Conservation (phyloP, 2,888 invertebrate species). For the Alitta virens region DNA sequence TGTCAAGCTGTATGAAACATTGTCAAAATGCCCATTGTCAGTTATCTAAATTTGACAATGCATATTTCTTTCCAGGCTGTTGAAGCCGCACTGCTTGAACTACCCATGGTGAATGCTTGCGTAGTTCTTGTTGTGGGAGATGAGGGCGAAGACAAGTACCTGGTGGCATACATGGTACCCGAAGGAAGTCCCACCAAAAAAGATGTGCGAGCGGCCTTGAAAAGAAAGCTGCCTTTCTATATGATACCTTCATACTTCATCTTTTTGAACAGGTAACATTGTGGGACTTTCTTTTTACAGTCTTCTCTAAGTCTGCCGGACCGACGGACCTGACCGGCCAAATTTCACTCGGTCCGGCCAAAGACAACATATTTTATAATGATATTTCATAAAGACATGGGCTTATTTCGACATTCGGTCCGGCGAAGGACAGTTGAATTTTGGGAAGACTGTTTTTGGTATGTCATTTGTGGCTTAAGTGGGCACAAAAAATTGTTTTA, state of each 20-base stretch:
- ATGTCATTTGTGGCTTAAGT: too few relatives aligned
- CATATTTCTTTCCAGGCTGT: constrained; percentile 45
- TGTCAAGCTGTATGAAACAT: background rate
- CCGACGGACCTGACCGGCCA: too few relatives aligned
- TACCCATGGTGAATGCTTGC: constrained; percentile 50
- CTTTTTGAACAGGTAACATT: constrained; percentile 44
- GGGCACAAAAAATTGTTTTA: too few relatives aligned
- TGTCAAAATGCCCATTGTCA: too few relatives aligned
- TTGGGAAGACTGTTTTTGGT: too few relatives aligned
- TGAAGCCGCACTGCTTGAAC: constrained; percentile 53
- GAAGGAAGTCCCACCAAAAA: constrained; percentile 46
- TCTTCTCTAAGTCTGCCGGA: too few relatives aligned
- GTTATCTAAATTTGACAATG: background rate
- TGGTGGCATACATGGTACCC: constrained; percentile 56
- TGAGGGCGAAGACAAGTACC: constrained; percentile 57
- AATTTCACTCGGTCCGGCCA: too few relatives aligned
- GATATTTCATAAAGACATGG: too few relatives aligned
- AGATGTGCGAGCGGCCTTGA: constrained; percentile 51
- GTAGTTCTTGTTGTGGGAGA: constrained; percentile 54
- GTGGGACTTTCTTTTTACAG: background rate
- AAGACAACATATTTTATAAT: too few relatives aligned
- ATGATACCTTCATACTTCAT: constrained; percentile 58
- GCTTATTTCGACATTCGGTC: too few relatives aligned
- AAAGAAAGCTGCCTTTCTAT: constrained; percentile 57
- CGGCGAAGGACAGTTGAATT: too few relatives aligned